Evolutionary conservation across 2,888 invertebrate genomes (phyloP).

Genomic region (Thereva nobilitata): DNA sequence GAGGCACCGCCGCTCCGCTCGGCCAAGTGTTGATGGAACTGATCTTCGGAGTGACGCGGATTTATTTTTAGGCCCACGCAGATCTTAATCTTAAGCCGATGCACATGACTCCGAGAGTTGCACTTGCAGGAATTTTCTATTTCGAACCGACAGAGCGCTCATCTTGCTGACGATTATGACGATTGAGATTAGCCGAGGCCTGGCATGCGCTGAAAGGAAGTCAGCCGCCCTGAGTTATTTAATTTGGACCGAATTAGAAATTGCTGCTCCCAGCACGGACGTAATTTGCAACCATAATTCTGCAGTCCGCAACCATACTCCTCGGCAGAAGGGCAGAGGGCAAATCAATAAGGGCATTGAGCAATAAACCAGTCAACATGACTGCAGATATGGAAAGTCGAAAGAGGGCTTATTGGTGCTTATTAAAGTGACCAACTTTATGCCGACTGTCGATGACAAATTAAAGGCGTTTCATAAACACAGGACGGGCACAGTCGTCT

Average conservation of each 20-base stretch:
- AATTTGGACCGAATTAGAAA: conserved; percentile 13
- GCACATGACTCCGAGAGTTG: conserved; percentile 3
- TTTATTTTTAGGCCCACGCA: conserved; percentile 17
- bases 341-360: no score
- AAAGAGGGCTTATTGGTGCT: conserved; percentile 3
- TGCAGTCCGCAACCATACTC: neutral
- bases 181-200: conserved; percentile 5
- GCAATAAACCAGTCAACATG: neutral
- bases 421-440: conserved; percentile 8
- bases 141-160: neutral
- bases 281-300: neutral
- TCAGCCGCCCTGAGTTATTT: conserved; percentile 2
- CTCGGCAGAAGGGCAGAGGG: neutral
- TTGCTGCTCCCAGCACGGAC: neutral
- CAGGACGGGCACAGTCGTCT: neutral
- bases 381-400: neutral
- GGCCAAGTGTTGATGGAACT: conserved; percentile 11
- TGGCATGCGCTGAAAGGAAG: conserved; percentile 16
- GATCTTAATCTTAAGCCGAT: conserved; percentile 22
- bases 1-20: conserved; percentile 7
- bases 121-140: conserved; percentile 15
- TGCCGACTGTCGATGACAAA: conserved; percentile 9
- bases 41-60: neutral
- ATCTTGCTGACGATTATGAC: conserved; percentile 24
- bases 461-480: conserved; percentile 26